phyloP scores from a whole-genome alignment of 2,888 invertebrate species.

The Drosophila meridionalis region DNA sequence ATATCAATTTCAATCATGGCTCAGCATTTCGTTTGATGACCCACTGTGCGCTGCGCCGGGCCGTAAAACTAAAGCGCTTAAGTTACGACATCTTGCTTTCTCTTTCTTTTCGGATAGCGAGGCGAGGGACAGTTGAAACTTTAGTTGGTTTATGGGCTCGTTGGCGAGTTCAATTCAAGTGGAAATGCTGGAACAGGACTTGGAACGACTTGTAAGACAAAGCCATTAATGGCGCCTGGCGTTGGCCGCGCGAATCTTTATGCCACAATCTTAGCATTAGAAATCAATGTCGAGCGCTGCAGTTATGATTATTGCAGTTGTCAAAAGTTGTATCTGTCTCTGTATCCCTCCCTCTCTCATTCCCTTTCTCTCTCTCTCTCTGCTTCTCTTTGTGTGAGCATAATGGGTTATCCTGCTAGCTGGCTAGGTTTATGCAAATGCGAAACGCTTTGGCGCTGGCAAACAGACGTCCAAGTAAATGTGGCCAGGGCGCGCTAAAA shows the following conservation, averaged over 20 bases:
- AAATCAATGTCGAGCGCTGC: conserved; percentile 73
- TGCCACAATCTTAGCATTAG: conserved; percentile 68
- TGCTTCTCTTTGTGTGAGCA: conserved; percentile 1
- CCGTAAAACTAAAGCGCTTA: conserved; percentile 67
- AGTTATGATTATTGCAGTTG: conserved; percentile 81
- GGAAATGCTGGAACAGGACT: conserved; percentile 51
- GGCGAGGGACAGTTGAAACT: conserved; percentile 35
- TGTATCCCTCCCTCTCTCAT: not conserved
- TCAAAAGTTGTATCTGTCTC: conserved; percentile 48
- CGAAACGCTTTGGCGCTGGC: conserved; percentile 66
- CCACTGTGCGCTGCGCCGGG: conserved; percentile 55
- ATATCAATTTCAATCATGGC: conserved; percentile 69
- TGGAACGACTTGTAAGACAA: conserved; percentile 71
- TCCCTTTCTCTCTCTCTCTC: too few relatives aligned
- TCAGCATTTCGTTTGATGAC: conserved; percentile 45
- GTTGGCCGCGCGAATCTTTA: conserved; percentile 46
- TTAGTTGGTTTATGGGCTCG: conserved; percentile 63
- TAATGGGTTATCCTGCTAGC: conserved; percentile 10
- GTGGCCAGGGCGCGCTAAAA: conserved; percentile 71
- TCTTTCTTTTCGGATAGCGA: not conserved
- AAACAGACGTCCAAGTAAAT: conserved; percentile 62
- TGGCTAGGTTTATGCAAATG: conserved; percentile 75
- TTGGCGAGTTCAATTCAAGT: conserved; percentile 66
- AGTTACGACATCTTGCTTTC: conserved; percentile 26
- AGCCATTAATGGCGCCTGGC: conserved; percentile 71